phyloP scores from a whole-genome alignment of 1,140 invertebrate species.

The Laodelphax striatellus region DNA sequence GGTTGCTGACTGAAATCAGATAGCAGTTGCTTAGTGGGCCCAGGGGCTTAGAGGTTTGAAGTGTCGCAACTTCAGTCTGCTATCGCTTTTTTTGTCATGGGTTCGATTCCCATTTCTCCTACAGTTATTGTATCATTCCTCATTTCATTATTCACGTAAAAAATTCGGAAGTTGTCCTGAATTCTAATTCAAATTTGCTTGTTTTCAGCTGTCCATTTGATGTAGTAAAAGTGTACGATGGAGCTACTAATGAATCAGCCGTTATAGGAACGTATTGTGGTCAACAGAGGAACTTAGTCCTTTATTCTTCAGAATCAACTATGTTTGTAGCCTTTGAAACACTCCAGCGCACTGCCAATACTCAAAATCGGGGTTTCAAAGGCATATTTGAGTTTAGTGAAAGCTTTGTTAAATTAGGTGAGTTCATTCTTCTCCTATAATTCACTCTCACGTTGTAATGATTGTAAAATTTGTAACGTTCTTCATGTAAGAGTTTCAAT shows the following conservation, averaged over 20 bases:
- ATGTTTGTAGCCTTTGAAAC: conserved; percentile 85
- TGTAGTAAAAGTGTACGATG: conserved; percentile 93
- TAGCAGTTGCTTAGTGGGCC: too few relatives aligned
- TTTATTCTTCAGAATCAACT: conserved; percentile 84
- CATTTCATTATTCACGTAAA: too few relatives aligned
- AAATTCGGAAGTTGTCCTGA: background rate
- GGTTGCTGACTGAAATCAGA: too few relatives aligned
- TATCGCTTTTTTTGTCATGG: too few relatives aligned
- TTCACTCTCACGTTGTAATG: background rate
- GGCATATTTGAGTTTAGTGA: conserved; percentile 94
- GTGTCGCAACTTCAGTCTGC: too few relatives aligned
- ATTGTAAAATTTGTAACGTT: too few relatives aligned
- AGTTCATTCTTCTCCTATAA: conserved; percentile 24
- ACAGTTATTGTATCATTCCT: too few relatives aligned
- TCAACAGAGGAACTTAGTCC: conserved; percentile 87
- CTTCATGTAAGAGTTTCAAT: too few relatives aligned
- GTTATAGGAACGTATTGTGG: conserved; percentile 97
- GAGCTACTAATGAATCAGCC: conserved; percentile 66
- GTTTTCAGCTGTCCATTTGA: conserved; percentile 91
- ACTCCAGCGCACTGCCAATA: conserved; percentile 74
- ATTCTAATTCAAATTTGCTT: conserved; percentile 1
- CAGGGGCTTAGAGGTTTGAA: too few relatives aligned
- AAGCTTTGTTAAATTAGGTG: conserved; percentile 90
- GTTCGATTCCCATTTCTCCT: too few relatives aligned
- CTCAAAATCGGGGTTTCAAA: conserved; percentile 90